phyloP scores from a whole-genome alignment of 2,797 vertebrate species.

The Girardinus metallicus region DNA sequence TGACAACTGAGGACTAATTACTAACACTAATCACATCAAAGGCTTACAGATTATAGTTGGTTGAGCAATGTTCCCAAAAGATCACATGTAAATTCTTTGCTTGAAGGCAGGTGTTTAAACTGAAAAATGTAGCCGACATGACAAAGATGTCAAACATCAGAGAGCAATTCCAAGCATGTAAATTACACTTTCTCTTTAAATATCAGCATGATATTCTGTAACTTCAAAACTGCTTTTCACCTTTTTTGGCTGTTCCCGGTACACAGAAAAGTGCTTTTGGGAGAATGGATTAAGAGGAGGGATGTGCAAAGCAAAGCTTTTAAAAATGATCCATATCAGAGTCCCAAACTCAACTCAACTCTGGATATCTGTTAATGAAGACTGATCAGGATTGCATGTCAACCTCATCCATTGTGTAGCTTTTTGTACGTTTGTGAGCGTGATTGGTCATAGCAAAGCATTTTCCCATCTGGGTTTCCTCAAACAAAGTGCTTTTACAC shows the following conservation, averaged over 20 bases:
- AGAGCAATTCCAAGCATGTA: not conserved
- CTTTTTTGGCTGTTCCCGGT: not conserved
- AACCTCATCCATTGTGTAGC: not conserved
- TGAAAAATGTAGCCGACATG: constrained; percentile 2
- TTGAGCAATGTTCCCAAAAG: not conserved
- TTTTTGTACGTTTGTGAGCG: not conserved
- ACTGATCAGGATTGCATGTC: not conserved
- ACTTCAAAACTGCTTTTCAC: not conserved
- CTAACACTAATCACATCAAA: constrained; percentile 36
- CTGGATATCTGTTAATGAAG: too few relatives aligned
- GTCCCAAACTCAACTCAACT: not conserved
- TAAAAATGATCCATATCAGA: not conserved
- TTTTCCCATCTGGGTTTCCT: not conserved
- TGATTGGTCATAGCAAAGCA: not conserved
- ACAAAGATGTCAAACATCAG: constrained; percentile 1
- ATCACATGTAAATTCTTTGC: not conserved
- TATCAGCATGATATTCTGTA: not conserved
- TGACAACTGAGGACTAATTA: constrained; percentile 24
- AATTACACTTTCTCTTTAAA: not conserved
- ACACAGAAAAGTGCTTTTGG: not conserved
- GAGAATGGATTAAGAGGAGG: not conserved
- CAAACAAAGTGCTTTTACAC: not conserved
- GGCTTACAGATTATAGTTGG: constrained; percentile 6
- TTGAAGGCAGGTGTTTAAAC: not conserved
- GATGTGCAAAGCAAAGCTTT: not conserved